Conservation (phyloP, 2,888 invertebrate genomes). For the Ischnura elegans region DNA sequence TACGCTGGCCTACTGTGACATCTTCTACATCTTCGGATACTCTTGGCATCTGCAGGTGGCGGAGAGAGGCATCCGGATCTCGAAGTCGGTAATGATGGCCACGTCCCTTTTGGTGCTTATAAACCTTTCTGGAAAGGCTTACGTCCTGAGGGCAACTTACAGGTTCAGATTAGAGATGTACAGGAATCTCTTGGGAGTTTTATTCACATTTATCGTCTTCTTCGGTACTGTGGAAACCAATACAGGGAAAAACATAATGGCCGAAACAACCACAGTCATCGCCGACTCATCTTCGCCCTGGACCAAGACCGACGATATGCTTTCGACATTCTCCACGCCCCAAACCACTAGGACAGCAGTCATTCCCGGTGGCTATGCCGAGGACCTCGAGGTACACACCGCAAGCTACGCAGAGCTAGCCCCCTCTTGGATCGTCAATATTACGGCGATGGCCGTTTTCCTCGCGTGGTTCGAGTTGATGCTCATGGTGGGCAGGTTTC, state of each 20-base stretch:
- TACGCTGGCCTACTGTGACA: conserved; percentile 70
- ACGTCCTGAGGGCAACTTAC: conserved; percentile 73
- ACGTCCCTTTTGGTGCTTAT: not conserved
- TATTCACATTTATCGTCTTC: not conserved
- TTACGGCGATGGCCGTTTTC: conserved; percentile 80
- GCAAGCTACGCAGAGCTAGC: conserved; percentile 37
- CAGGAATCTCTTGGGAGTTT: not conserved
- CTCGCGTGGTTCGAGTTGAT: conserved; percentile 81
- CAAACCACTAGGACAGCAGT: not conserved
- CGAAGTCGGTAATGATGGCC: not conserved
- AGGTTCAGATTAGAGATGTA: conserved; percentile 41
- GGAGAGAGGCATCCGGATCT: not conserved
- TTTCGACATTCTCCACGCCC: not conserved
- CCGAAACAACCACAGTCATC: too few relatives aligned
- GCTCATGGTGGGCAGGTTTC: conserved; percentile 80
- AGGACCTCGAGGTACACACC: not conserved
- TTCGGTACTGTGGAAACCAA: not conserved
- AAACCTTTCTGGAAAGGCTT: conserved; percentile 77
- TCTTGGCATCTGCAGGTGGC: not conserved
- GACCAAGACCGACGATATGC: not conserved
- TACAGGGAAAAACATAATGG: not conserved
- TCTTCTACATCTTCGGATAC: conserved; percentile 28
- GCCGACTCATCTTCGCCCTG: not conserved
- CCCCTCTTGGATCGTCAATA: conserved; percentile 78
- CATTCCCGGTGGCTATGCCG: not conserved